Evolutionary conservation across 1,140 invertebrate genomes (phyloP).

Genomic region (Homalodisca vitripennis): DNA sequence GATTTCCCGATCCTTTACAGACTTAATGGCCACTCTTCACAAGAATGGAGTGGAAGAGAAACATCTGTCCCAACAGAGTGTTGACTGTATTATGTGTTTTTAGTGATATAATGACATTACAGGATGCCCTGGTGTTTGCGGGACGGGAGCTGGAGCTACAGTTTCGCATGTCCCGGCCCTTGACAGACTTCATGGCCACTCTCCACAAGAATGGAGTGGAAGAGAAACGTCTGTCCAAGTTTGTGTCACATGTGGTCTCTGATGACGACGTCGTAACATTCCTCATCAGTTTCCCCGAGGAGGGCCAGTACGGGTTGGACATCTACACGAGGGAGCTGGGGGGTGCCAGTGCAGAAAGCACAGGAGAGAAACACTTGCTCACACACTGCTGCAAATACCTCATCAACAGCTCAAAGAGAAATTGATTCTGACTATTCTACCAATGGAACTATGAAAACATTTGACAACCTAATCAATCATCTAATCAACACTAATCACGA

Average conservation of each 20-base stretch:
- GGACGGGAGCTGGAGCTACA: constrained; percentile 87
- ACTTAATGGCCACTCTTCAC: constrained; percentile 97
- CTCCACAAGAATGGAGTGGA: constrained; percentile 95
- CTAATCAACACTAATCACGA: not conserved
- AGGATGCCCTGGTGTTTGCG: constrained; percentile 90
- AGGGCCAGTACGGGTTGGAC: constrained; percentile 95
- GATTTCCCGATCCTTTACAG: constrained; percentile 91
- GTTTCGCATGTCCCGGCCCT: constrained; percentile 90
- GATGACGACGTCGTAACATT: constrained; percentile 86
- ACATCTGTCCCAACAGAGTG: constrained; percentile 95
- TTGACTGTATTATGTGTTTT: no score
- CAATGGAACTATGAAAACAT: not conserved
- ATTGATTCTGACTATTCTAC: no score
- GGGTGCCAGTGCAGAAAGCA: constrained; percentile 55
- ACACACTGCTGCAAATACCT: constrained; percentile 99
- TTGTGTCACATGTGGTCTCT: constrained; percentile 77
- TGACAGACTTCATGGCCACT: constrained; percentile 97
- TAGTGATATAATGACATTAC: no score
- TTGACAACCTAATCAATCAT: not conserved
- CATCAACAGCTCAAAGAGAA: constrained; percentile 90
- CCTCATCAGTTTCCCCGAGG: constrained; percentile 84
- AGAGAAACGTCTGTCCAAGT: constrained; percentile 87
- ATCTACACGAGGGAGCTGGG: constrained; percentile 92
- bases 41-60: constrained; percentile 97
- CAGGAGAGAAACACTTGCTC: constrained; percentile 88